Evolutionary conservation across 2,113 vertebrate species (phyloP).

Genomic region (Plectropomus leopardus): DNA sequence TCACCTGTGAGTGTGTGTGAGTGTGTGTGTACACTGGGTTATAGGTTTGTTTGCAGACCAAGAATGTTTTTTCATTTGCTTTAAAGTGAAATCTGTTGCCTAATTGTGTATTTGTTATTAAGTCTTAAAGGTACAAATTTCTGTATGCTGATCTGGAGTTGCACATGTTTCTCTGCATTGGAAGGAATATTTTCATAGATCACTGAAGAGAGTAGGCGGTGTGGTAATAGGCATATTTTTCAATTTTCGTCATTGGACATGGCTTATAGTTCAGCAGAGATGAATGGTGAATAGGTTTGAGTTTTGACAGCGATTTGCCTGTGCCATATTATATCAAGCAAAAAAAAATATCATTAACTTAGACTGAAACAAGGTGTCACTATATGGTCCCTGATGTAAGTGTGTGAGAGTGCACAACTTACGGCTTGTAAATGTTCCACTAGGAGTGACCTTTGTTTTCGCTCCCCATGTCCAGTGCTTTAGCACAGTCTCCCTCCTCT

Average conservation of each 20-base stretch:
- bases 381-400: not conserved
- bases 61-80: too few relatives aligned
- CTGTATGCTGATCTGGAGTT: not conserved
- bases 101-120: too few relatives aligned
- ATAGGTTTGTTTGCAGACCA: not conserved
- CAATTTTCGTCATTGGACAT: not conserved
- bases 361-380: not conserved
- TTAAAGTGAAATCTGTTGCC: too few relatives aligned
- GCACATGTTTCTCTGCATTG: not conserved
- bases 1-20: too few relatives aligned
- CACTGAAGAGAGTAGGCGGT: too few relatives aligned
- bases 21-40: not conserved
- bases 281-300: not conserved
- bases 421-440: conserved; percentile 69
- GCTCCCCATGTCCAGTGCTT: not conserved
- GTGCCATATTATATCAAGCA: too few relatives aligned
- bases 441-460: conserved; percentile 59
- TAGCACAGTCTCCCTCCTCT: not conserved
- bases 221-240: not conserved
- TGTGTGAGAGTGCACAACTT: conserved; percentile 47
- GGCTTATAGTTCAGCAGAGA: not conserved
- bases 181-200: not conserved
- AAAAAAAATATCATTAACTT: not conserved
- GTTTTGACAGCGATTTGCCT: too few relatives aligned
- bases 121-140: too few relatives aligned